phyloP scores from a whole-genome alignment of 1,140 invertebrate genomes.

The Holcopasites calliopsidis region DNA sequence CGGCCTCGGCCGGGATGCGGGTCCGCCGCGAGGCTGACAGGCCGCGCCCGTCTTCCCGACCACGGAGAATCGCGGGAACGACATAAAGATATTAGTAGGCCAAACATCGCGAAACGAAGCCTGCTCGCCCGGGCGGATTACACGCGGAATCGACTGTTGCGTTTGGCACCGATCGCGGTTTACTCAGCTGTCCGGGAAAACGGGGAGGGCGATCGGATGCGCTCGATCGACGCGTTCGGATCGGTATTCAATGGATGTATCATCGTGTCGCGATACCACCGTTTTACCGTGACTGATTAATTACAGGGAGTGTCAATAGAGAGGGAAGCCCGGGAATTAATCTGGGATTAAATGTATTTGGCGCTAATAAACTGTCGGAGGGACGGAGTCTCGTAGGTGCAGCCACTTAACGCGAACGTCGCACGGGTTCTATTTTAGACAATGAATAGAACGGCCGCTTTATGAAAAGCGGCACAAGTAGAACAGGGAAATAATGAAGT shows the following conservation, averaged over 20 bases:
- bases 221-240: not conserved
- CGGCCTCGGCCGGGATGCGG: conserved; percentile 2
- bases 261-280: not conserved
- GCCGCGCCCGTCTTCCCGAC: not conserved
- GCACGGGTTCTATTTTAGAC: not conserved
- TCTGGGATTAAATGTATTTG: too few relatives aligned
- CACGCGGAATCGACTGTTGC: conserved; percentile 17
- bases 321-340: too few relatives aligned
- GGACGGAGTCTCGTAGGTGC: too few relatives aligned
- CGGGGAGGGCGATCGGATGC: conserved; percentile 22
- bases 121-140: not conserved
- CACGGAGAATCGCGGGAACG: not conserved
- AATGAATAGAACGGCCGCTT: too few relatives aligned
- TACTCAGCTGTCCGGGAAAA: conserved; percentile 26
- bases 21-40: not conserved
- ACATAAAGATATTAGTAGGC: conserved; percentile 31
- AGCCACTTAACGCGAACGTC: not conserved
- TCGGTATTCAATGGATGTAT: not conserved
- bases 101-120: not conserved
- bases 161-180: conserved; percentile 28
- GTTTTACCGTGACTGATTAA: too few relatives aligned
- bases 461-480: not conserved
- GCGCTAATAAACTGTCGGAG: too few relatives aligned
- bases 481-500: conserved; percentile 17
- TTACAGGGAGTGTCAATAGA: too few relatives aligned